Conservation (phyloP, 2,797 vertebrate genomes). For the Fistularia tabacaria region DNA sequence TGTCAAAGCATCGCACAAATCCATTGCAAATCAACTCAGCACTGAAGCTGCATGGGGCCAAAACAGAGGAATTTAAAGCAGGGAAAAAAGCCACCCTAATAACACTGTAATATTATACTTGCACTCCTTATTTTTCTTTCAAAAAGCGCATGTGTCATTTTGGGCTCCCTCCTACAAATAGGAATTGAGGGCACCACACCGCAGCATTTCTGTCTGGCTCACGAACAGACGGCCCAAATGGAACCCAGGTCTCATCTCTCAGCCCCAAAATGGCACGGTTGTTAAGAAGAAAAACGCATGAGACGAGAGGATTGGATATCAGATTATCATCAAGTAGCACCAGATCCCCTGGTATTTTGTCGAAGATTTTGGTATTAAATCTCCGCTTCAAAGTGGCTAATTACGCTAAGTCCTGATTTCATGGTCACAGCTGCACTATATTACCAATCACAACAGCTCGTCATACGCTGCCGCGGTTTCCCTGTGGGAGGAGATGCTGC, state of each 20-base stretch:
- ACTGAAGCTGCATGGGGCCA: conserved; percentile 47
- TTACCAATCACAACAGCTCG: conserved; percentile 77
- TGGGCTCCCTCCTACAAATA: conserved; percentile 60
- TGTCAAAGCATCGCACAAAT: conserved; percentile 49
- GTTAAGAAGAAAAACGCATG: conserved; percentile 67
- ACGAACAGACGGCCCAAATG: conserved; percentile 70
- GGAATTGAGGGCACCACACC: conserved; percentile 53
- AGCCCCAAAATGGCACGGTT: conserved; percentile 54
- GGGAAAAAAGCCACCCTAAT: conserved; percentile 55
- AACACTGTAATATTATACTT: conserved; percentile 73
- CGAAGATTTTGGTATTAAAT: conserved; percentile 80
- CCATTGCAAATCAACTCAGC: conserved; percentile 50
- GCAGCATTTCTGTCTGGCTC: conserved; percentile 63
- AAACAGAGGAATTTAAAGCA: conserved; percentile 46
- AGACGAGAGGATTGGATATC: conserved; percentile 69
- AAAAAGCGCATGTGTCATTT: conserved; percentile 66
- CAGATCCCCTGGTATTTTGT: conserved; percentile 74
- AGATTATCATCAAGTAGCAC: conserved; percentile 79
- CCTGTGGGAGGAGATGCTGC: conserved; percentile 40
- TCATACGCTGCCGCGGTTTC: conserved; percentile 44
- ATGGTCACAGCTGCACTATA: conserved; percentile 78
- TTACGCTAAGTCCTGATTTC: conserved; percentile 82
- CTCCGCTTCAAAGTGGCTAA: conserved; percentile 80
- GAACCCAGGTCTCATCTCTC: conserved; percentile 59
- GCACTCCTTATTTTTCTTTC: conserved; percentile 66